A percentile compares a stretch with the other conserved stretches of the same genome.
phyloP scores from a whole-genome alignment of 2,797 vertebrate species.

The Enteromius fasciolatus region DNA sequence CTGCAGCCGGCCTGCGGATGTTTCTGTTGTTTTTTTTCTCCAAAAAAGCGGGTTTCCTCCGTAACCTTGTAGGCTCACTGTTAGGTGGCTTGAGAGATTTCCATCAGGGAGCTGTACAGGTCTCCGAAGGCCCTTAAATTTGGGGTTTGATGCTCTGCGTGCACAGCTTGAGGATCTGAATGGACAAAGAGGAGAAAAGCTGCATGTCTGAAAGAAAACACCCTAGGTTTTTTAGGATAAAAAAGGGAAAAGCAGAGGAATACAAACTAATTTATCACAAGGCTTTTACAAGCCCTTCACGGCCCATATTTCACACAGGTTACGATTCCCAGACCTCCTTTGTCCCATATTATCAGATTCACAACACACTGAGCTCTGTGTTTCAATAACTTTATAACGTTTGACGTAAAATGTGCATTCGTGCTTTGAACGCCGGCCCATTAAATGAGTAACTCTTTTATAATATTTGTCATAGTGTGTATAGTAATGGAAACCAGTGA shows the following conservation, averaged over 20 bases:
- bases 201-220: constrained; percentile 96
- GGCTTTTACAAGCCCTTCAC: constrained; percentile 82
- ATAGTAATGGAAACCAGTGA: constrained; percentile 70
- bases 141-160: constrained; percentile 84
- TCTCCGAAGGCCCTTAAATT: constrained; percentile 86
- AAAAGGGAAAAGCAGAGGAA: constrained; percentile 81
- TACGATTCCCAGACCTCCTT: constrained; percentile 68
- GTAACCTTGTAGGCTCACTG: constrained; percentile 77
- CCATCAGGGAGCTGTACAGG: constrained; percentile 84
- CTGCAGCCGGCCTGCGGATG: constrained; percentile 72
- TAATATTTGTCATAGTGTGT: constrained; percentile 66
- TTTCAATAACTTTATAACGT: constrained; percentile 78
- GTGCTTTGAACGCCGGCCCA: constrained; percentile 75
- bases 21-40: constrained; percentile 55
- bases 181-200: constrained; percentile 93
- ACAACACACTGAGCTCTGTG: constrained; percentile 63
- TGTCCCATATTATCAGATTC: constrained; percentile 66
- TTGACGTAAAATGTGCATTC: constrained; percentile 70
- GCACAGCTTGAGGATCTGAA: constrained; percentile 86
- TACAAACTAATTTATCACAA: constrained; percentile 88
- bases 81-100: constrained; percentile 80
- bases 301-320: constrained; percentile 73
- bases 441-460: constrained; percentile 74
- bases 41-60: constrained; percentile 83
- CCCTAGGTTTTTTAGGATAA: constrained; percentile 87